Percentiles rank a stretch among this genome's conserved stretches.
Conservation (phyloP, 2,888 invertebrate species). For the Diarsia mendica region DNA sequence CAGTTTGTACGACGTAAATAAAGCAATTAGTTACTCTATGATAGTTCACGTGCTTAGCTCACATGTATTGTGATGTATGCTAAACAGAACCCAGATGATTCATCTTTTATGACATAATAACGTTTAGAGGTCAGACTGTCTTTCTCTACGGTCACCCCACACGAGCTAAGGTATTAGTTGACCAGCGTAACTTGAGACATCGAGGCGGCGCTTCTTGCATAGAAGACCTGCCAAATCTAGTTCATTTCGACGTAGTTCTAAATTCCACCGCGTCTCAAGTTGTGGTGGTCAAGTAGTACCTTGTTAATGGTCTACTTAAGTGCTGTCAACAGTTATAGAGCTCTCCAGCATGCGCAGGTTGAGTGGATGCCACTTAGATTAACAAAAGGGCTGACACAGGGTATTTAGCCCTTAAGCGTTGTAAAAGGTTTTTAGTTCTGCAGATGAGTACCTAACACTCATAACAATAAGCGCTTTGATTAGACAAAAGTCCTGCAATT, state of each 20-base stretch:
- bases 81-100: slow-evolving; percentile 25
- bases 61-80: slow-evolving; percentile 36
- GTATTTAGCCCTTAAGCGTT: slow-evolving; percentile 8
- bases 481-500: neutral
- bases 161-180: neutral
- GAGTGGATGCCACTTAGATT: slow-evolving; percentile 14
- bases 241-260: neutral
- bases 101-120: slow-evolving; percentile 36
- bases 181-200: neutral
- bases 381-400: slow-evolving; percentile 21
- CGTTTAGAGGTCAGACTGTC: slow-evolving; percentile 33
- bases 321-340: slow-evolving; percentile 12
- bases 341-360: slow-evolving; percentile 16
- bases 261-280: neutral
- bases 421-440: slow-evolving; percentile 19
- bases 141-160: slow-evolving; percentile 11
- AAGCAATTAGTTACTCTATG: slow-evolving; percentile 44
- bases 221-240: neutral
- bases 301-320: slow-evolving; percentile 17
- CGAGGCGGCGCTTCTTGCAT: neutral
- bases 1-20: slow-evolving; percentile 19
- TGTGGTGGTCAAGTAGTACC: neutral
- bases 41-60: slow-evolving; percentile 37
- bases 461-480: slow-evolving; percentile 8
- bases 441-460: slow-evolving; percentile 1